phyloP scores from a whole-genome alignment of 2,888 invertebrate genomes.

The Quadroppia sp. region DNA sequence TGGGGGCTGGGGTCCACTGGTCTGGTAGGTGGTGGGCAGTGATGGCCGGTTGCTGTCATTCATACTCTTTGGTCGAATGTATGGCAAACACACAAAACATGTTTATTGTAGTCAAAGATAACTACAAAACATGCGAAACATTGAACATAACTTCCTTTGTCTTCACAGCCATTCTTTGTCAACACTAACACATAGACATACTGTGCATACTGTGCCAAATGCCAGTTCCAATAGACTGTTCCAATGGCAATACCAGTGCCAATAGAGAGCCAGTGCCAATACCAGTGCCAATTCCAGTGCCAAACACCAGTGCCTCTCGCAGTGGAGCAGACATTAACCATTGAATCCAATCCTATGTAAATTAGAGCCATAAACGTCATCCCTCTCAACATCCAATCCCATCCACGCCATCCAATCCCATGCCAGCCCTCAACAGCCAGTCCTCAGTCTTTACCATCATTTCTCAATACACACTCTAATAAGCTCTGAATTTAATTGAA shows the following conservation, averaged over 20 bases:
- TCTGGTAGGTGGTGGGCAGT: slow-evolving; percentile 19
- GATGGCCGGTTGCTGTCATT: slow-evolving; percentile 28
- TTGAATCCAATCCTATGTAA: slow-evolving; percentile 13
- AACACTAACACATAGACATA: no score
- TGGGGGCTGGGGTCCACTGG: slow-evolving; percentile 22
- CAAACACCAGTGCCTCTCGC: not conserved
- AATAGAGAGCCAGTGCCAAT: not conserved
- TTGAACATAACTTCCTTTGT: slow-evolving; percentile 21
- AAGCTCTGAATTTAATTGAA: slow-evolving; percentile 33
- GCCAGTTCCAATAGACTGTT: no score
- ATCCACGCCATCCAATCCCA: not conserved
- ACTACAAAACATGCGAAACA: no score
- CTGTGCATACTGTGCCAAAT: no score
- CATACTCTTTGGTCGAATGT: not conserved
- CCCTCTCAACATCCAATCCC: not conserved
- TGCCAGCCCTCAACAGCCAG: not conserved
- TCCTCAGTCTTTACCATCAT: not conserved
- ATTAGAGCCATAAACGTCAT: not conserved
- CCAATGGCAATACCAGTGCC: not conserved
- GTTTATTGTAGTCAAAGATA: no score
- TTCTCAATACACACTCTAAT: slow-evolving; percentile 22
- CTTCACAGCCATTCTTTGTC: not conserved
- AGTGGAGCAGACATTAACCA: not conserved
- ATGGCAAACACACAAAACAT: no score
- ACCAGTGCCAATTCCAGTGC: not conserved